Conservation (phyloP, 2,113 vertebrate genomes). For the Crotalus viridis region DNA sequence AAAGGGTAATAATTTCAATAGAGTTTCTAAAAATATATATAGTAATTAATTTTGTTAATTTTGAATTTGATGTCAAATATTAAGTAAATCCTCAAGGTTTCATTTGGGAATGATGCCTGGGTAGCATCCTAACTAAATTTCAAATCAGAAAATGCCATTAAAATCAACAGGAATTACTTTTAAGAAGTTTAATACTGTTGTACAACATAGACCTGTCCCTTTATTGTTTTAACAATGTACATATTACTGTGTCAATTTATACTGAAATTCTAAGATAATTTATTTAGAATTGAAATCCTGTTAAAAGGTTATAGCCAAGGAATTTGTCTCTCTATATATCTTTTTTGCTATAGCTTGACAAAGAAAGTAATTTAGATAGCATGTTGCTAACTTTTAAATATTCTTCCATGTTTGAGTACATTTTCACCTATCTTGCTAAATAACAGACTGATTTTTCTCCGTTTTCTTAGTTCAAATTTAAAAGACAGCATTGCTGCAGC, state of each 20-base stretch:
- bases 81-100: not conserved
- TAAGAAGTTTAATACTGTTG: not conserved
- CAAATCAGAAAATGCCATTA: not conserved
- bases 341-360: not conserved
- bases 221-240: slow-evolving; percentile 32
- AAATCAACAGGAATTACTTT: not conserved
- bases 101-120: not conserved
- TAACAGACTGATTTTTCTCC: slow-evolving; percentile 26
- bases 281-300: not conserved
- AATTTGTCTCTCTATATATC: not conserved
- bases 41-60: not conserved
- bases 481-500: slow-evolving; percentile 33
- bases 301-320: not conserved
- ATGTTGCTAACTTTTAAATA: slow-evolving; percentile 8
- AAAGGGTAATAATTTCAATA: not conserved
- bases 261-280: not conserved
- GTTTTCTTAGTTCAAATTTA: slow-evolving; percentile 35
- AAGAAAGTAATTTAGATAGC: slow-evolving; percentile 16
- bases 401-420: slow-evolving; percentile 19
- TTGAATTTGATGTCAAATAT: not conserved
- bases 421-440: not conserved
- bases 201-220: not conserved
- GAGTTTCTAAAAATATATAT: not conserved
- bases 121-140: not conserved
- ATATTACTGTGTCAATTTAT: slow-evolving; percentile 11